Conservation (phyloP, 1,140 invertebrate genomes). For the Drosophila triauraria region DNA sequence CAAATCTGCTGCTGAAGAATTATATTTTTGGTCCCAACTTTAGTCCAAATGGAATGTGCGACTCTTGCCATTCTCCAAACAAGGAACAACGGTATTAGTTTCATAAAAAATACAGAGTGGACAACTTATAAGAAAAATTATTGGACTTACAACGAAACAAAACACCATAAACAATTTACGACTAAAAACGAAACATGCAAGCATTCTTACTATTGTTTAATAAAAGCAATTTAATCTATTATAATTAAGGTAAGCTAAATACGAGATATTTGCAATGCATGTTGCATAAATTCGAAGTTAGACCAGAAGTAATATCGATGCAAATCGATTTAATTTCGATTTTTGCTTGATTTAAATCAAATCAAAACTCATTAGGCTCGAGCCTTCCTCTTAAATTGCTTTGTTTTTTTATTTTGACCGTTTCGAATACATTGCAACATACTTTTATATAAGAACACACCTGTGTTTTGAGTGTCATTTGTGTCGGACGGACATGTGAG, state of each 20-base stretch:
- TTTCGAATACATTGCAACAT: constrained; percentile 24
- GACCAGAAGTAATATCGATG: neutral
- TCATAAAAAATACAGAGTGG: neutral
- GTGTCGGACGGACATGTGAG: constrained; percentile 36
- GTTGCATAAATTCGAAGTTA: no score
- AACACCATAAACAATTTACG: no score
- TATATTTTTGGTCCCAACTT: constrained; percentile 37
- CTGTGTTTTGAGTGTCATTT: constrained; percentile 45
- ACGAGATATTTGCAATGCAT: neutral
- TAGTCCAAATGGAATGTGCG: constrained; percentile 9
- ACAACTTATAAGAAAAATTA: neutral
- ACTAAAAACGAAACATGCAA: neutral
- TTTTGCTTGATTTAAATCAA: neutral
- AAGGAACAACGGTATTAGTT: constrained; percentile 1
- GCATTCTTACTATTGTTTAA: neutral
- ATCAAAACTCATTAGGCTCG: constrained; percentile 24
- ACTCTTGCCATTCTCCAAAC: neutral
- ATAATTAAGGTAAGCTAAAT: neutral
- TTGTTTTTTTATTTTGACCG: constrained; percentile 2
- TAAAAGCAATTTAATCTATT: no score
- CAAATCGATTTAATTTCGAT: neutral
- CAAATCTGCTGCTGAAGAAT: constrained; percentile 11
- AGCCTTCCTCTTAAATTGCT: constrained; percentile 10
- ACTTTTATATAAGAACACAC: constrained; percentile 43
- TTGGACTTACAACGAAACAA: neutral